These are phyloP conservation scores for Vimba vimba DNA, from an alignment of 2,113 vertebrate genomes.

Conservation along the genomic window DNA sequence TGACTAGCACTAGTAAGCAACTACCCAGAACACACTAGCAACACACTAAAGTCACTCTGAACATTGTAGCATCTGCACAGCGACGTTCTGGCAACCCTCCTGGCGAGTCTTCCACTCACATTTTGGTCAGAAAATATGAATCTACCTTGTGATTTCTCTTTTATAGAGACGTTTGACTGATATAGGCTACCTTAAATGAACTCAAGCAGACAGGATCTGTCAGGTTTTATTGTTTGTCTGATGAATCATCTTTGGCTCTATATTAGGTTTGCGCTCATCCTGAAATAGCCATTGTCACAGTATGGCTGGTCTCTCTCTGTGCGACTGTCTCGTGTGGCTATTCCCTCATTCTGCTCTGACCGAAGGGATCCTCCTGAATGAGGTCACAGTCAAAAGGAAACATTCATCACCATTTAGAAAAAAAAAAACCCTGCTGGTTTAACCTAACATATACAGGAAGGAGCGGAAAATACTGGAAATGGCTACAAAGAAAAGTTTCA, in stretches of 20 bases:
- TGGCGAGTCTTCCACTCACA: background rate
- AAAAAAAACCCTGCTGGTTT: constrained; percentile 27
- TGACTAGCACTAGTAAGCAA: background rate
- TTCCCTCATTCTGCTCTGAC: constrained; percentile 62
- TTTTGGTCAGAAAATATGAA: background rate
- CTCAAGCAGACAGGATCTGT: background rate
- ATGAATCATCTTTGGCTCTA: constrained; percentile 9
- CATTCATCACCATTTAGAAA: constrained; percentile 65
- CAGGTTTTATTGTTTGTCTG: constrained; percentile 12
- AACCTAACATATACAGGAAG: constrained; percentile 62
- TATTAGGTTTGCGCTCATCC: background rate
- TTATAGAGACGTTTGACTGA: background rate
- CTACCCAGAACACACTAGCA: background rate
- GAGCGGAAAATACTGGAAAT: constrained; percentile 56
- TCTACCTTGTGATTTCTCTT: background rate
- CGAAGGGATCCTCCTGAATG: constrained; percentile 70
- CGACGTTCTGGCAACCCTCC: background rate
- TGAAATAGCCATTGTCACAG: constrained; percentile 40
- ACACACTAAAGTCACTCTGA: background rate
- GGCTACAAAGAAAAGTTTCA: constrained; percentile 41
- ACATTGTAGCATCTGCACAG: background rate
- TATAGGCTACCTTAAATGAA: background rate
- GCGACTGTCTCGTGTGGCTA: constrained; percentile 55
- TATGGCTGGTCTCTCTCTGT: background rate
- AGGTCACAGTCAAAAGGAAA: constrained; percentile 71